A percentile compares a stretch with the other conserved stretches of the same genome.
Conservation (phyloP, 1,140 invertebrate genomes). For the Drosophila dunni region DNA sequence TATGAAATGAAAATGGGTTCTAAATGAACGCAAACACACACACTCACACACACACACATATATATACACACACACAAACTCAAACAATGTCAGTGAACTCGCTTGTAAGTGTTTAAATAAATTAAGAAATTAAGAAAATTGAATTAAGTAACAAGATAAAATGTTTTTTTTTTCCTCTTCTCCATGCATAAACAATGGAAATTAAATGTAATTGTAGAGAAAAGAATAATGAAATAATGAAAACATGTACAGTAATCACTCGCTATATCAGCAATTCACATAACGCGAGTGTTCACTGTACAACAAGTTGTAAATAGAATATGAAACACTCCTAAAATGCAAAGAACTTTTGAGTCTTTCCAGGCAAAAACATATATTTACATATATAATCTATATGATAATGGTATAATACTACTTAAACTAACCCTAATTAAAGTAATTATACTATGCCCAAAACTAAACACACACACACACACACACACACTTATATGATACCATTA, state of each 20-base stretch:
- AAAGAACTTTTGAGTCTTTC: constrained; percentile 1
- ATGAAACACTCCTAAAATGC: constrained; percentile 1
- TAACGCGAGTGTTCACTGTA: constrained; percentile 22
- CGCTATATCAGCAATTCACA: not conserved
- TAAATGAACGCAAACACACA: not conserved
- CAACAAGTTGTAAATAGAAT: constrained; percentile 52
- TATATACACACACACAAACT: not conserved
- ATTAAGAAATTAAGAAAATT: constrained; percentile 51
- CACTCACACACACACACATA: not conserved
- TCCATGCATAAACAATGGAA: constrained; percentile 1
- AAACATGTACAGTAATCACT: constrained; percentile 12
- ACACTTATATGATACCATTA: constrained; percentile 9
- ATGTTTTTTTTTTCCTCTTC: constrained; percentile 52
- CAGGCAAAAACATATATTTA: constrained; percentile 4
- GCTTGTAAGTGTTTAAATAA: constrained; percentile 65
- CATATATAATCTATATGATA: not conserved
- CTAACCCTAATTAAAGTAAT: constrained; percentile 23
- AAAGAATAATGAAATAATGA: not conserved
- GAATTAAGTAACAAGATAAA: constrained; percentile 59
- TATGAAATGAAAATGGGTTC: too few relatives aligned
- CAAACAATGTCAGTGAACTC: constrained; percentile 33
- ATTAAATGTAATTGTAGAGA: constrained; percentile 25
- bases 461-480: constrained; percentile 2
- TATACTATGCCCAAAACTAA: constrained; percentile 18
- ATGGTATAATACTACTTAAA: not conserved